Evolutionary conservation across 2,888 invertebrate genomes (phyloP), one percentile per base, ranked within the genome.

Genomic region (Bombyx huttoni): DNA sequence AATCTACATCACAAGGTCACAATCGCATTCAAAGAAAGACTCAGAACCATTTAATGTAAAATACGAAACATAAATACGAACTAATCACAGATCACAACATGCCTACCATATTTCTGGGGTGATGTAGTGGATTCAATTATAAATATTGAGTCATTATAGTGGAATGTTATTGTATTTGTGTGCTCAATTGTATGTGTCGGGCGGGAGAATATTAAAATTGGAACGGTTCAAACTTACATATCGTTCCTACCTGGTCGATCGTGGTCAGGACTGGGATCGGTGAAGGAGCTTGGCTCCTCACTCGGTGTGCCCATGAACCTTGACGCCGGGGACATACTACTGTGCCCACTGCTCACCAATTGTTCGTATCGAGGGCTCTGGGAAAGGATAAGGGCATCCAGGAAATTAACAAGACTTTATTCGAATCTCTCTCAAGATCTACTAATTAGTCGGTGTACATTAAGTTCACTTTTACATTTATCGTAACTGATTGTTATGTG

Each of bases 171-270:
- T 10, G 12, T 40, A 40, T 10, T 40, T 10, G 12, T 40, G 12
- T 7, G 8, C 12, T 40, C 9, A 12, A 8, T 3, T 40, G 40
- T 40, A 3, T 40, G 40, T 40, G 12, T 40, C 12, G 40, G 40
- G 40, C 7, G 7, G 40, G 40, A 10, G 66, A 67, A 67, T 64
- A 70, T 72, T 67, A 81, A 84, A 80, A 85, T 87, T 88, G 88
- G 89, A 89, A 89, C 87, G 87, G 74, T 68, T 74, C 58, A 66
- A 77, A 86, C 89, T 89, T 89, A 89, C 89, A 86, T 84, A 85
- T 89, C 84, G 81, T 78, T 86, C 89, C 85, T 89, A 89, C 88
- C 89, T 89, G 83, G 83, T 81, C 83, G 83, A 65, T 84, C 78
- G 62, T 67, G 73, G 60, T 80, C 85, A 54, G 85, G 85, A 64